Evolutionary conservation across 2,113 vertebrate species (phyloP).

Genomic region (Scomber colias): DNA sequence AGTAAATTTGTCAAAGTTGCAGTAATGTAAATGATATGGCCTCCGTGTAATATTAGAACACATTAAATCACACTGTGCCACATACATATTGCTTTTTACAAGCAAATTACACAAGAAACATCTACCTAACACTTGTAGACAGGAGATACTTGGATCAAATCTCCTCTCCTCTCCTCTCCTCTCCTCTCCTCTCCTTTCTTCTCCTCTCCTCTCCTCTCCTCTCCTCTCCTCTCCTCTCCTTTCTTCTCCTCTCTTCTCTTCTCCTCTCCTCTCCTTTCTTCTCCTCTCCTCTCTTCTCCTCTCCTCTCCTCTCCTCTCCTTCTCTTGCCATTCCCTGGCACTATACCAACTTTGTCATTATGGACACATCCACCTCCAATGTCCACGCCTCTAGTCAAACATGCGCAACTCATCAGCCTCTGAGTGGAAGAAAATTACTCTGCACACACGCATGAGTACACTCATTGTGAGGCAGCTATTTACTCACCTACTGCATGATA

Average conservation of each 20-base stretch:
- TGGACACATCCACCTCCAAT: slow-evolving; percentile 39
- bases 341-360: slow-evolving; percentile 7
- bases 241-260: too few relatives aligned
- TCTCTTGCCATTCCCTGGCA: slow-evolving; percentile 3
- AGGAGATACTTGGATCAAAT: background rate
- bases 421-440: slow-evolving; percentile 49
- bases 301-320: background rate
- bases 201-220: too few relatives aligned
- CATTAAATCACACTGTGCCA: slow-evolving; percentile 7
- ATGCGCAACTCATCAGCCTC: slow-evolving; percentile 61
- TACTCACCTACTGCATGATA: slow-evolving; percentile 47
- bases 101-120: background rate
- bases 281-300: slow-evolving; percentile 11
- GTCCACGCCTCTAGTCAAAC: slow-evolving; percentile 56
- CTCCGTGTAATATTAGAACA: slow-evolving; percentile 3
- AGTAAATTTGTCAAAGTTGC: too few relatives aligned
- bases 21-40: background rate
- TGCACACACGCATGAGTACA: slow-evolving; percentile 42
- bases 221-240: too few relatives aligned
- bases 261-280: too few relatives aligned
- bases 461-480: slow-evolving; percentile 39
- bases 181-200: too few relatives aligned
- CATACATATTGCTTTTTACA: background rate
- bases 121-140: slow-evolving; percentile 7
- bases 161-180: background rate